Conservation (phyloP, 2,888 invertebrate genomes). For the Nephrocerus scutellatus region DNA sequence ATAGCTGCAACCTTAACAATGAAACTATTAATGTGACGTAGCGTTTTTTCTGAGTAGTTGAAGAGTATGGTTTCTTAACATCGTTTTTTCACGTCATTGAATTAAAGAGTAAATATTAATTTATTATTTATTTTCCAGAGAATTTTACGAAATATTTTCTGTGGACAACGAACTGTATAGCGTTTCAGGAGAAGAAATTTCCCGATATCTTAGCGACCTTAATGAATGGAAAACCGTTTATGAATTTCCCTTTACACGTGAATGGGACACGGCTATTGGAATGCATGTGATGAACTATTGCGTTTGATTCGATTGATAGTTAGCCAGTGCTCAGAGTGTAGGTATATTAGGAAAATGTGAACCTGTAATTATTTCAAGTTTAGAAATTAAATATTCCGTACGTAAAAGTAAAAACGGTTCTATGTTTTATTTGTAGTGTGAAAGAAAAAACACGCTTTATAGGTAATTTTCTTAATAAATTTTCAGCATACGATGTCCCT, state of each 20-base stretch:
- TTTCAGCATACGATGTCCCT: too few relatives aligned
- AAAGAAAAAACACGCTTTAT: too few relatives aligned
- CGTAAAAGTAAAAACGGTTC: too few relatives aligned
- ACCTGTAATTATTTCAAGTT: too few relatives aligned
- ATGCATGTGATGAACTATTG: constrained; percentile 26
- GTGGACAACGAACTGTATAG: constrained; percentile 32
- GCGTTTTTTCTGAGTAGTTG: background rate
- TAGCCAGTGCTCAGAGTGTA: too few relatives aligned
- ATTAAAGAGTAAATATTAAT: background rate
- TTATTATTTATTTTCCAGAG: constrained; percentile 16
- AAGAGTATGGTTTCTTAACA: background rate
- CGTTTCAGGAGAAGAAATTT: constrained; percentile 31
- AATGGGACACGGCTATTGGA: constrained; percentile 35
- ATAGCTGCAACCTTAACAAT: too few relatives aligned
- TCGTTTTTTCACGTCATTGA: too few relatives aligned
- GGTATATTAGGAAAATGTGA: too few relatives aligned
- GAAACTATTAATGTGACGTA: too few relatives aligned
- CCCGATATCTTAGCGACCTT: constrained; percentile 25
- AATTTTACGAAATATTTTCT: constrained; percentile 34
- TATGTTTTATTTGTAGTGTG: too few relatives aligned
- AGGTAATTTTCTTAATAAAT: too few relatives aligned
- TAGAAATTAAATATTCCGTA: too few relatives aligned
- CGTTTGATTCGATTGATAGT: background rate
- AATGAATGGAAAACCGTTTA: constrained; percentile 28
- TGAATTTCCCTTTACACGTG: constrained; percentile 26